These are phyloP conservation scores for Brachyopa scutellaris DNA, from an alignment of 2,888 invertebrate genomes.

Conservation along the genomic window DNA sequence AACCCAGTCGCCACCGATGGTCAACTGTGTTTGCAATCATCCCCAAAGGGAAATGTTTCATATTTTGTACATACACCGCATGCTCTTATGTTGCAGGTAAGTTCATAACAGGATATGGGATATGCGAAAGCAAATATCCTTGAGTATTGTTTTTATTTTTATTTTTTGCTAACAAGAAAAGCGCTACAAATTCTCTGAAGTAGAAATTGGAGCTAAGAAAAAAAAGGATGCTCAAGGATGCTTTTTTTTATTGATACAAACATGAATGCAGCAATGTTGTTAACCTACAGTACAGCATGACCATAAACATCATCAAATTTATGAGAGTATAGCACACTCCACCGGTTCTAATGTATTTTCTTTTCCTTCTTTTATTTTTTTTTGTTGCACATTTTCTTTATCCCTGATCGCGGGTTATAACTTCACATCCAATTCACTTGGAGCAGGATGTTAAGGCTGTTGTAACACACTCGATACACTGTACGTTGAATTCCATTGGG, in stretches of 20 bases:
- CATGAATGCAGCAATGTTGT: too few species aligned
- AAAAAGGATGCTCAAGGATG: not conserved
- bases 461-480: conserved; percentile 99
- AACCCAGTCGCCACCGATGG: conserved; percentile 99
- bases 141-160: not conserved
- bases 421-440: conserved; percentile 32
- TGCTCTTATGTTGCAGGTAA: conserved; percentile 98
- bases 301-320: conserved; percentile 57
- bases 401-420: conserved; percentile 31
- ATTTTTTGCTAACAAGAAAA: not conserved
- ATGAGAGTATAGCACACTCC: conserved; percentile 31
- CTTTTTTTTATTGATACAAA: not conserved
- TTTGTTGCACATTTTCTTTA: conserved; percentile 33
- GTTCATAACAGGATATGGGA: conserved; percentile 62
- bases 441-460: conserved; percentile 98
- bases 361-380: conserved; percentile 5
- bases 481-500: conserved; percentile 98
- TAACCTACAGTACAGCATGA: conserved; percentile 50
- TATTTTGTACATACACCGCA: conserved; percentile 99
- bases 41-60: conserved; percentile 97
- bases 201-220: too few species aligned
- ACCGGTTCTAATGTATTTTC: conserved; percentile 23
- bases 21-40: conserved; percentile 98
- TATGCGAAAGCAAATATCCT: not conserved
- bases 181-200: too few species aligned